A percentile compares a stretch with the other conserved stretches of the same genome.
Evolutionary conservation across 2,888 invertebrate species (phyloP).

Genomic region (Callyntrura guangdongensis): DNA sequence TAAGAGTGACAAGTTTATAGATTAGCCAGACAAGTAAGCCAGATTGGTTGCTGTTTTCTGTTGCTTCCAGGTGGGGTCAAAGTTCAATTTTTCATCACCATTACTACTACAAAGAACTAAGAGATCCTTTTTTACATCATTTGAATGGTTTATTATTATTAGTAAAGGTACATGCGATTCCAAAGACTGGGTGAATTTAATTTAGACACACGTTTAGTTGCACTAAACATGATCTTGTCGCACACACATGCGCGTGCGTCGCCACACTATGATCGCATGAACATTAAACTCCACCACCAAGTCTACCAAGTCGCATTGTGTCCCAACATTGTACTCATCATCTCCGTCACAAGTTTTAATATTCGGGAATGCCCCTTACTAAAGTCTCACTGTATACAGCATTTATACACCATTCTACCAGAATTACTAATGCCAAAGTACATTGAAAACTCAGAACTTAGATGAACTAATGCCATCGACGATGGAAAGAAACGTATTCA

Average conservation of each 20-base stretch:
- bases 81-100: too few relatives aligned
- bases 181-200: neutral
- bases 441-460: neutral
- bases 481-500: neutral
- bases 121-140: too few relatives aligned
- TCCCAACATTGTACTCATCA: neutral
- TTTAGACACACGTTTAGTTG: neutral
- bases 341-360: neutral
- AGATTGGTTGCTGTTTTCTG: too few relatives aligned
- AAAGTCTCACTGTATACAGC: neutral
- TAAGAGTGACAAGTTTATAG: too few relatives aligned
- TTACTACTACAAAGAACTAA: too few relatives aligned
- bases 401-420: neutral
- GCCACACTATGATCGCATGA: constrained; percentile 57
- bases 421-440: neutral
- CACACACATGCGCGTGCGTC: neutral
- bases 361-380: constrained; percentile 52
- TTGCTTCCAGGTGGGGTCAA: too few relatives aligned
- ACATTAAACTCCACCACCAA: constrained; percentile 52
- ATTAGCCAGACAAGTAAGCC: too few relatives aligned
- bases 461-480: neutral
- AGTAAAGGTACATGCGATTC: constrained; percentile 6
- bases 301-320: constrained; percentile 36
- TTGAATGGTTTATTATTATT: neutral
- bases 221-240: neutral